Base-by-base conservation (phyloP, 1,140 invertebrate species). In the Thaumetopoea pityocampa region DNA sequence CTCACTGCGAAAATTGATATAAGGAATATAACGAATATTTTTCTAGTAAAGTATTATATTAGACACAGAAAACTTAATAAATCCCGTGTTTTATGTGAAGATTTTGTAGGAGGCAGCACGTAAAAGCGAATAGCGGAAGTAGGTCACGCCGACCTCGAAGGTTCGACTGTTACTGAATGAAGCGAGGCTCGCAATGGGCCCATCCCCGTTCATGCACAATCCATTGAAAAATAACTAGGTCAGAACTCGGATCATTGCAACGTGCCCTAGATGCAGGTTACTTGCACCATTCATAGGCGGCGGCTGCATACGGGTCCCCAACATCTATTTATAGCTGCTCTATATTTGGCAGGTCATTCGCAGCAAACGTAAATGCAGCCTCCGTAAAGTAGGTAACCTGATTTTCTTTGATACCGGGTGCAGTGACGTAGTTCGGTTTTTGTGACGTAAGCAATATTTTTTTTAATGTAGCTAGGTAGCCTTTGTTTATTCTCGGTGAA, bases 181-280 rank as follows among this genome's bases (percentile, higher is more conserved):
- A 78, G 56, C 45, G 30, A 36, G 47, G 44, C 60, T 73, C 65
- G 65, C 60, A 67, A 67, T 64, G 74, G 71, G 63, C 59, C 66
- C 60, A 62, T 57, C 57, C 66, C 64, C 73, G 73, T 83, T 79
- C 78, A 82, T 77, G 62, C 69, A 57, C 50, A 64, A 59, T 48
- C 71, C 79, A 83, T 83, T 83, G 73, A 83, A 80, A 79, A 77
- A 78, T 78, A 83, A 65, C 69, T 83, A 80, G 79, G 79, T 83
- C 76, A 83, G 65, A n/a, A n/a, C n/a, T n/a, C n/a, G n/a, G n/a
- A 79, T 79, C 67, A 80, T 79, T 83, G 79, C 79, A 80, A 65
- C 64, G 74, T 73, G 67, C 36, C 66, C 76, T 61, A 72, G 43
- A 69, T 83, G 67, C 63, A 67, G 61, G 63, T 49, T 43, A 55